A percentile compares a stretch with the other conserved stretches of the same genome.
Conservation (phyloP, 2,888 invertebrate species). For the Neuroscelio doddi region DNA sequence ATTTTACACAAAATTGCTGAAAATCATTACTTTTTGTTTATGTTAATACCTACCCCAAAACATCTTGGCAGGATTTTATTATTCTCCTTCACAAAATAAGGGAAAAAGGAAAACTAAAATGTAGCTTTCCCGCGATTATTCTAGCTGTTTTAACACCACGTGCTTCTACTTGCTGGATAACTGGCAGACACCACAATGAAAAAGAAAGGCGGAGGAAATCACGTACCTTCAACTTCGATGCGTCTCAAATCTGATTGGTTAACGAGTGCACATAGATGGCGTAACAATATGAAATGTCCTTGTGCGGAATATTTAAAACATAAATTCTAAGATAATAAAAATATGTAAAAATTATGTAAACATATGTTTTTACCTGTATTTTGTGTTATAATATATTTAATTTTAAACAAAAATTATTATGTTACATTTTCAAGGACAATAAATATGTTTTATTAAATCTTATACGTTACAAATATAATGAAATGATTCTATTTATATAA, state of each 20-base stretch:
- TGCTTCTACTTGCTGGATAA: not conserved
- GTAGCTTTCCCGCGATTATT: not conserved
- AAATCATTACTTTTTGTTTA: not conserved
- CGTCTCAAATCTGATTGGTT: not conserved
- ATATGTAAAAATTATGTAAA: too few species aligned
- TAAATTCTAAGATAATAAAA: too few species aligned
- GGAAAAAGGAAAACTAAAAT: not conserved
- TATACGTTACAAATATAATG: too few species aligned
- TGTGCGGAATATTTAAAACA: not conserved
- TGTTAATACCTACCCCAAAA: slow-evolving; percentile 33
- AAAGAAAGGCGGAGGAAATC: too few species aligned
- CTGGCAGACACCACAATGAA: not conserved
- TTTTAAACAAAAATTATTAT: too few species aligned
- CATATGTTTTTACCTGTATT: too few species aligned
- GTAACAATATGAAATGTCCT: not conserved
- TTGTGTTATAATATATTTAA: too few species aligned
- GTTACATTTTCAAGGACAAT: too few species aligned
- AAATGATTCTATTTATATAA: too few species aligned
- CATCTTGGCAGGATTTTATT: slow-evolving; percentile 21
- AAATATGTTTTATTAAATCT: too few species aligned
- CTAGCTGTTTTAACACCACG: not conserved
- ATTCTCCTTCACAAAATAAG: not conserved
- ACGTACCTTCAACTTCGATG: too few species aligned
- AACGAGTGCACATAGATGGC: slow-evolving; percentile 1
- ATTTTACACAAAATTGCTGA: not conserved